phyloP scores from a whole-genome alignment of 2,888 invertebrate genomes.

The Cryptophagus acutangulus region DNA sequence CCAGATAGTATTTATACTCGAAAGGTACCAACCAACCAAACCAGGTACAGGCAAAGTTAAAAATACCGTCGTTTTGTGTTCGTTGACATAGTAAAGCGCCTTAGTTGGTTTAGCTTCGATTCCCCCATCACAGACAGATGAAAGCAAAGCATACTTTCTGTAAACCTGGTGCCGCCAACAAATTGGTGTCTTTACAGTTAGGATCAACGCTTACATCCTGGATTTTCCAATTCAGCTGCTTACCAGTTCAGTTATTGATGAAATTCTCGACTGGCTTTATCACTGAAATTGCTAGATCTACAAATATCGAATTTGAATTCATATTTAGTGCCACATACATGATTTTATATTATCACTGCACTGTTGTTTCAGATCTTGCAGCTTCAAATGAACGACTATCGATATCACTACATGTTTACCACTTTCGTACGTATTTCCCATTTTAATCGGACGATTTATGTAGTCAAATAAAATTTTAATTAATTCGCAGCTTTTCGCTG shows the following conservation, averaged over 20 bases:
- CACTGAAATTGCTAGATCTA: not conserved
- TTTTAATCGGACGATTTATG: too few species aligned
- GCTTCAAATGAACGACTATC: constrained; percentile 80
- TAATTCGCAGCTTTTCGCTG: too few species aligned
- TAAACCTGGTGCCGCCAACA: constrained; percentile 20
- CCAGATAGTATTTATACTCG: too few species aligned
- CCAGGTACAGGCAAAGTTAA: too few species aligned
- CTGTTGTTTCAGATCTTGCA: constrained; percentile 69
- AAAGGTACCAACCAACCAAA: too few species aligned
- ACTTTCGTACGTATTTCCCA: too few species aligned
- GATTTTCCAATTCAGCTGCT: constrained; percentile 15
- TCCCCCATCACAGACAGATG: constrained; percentile 12
- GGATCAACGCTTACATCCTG: constrained; percentile 18
- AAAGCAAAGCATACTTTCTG: constrained; percentile 22
- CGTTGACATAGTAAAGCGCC: constrained; percentile 24
- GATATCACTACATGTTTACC: constrained; percentile 78
- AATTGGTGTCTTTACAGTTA: constrained; percentile 24
- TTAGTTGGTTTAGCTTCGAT: constrained; percentile 26
- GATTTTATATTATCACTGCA: too few species aligned
- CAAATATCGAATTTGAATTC: too few species aligned
- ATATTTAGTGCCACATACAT: too few species aligned
- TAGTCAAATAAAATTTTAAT: too few species aligned
- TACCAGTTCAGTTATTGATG: constrained; percentile 1
- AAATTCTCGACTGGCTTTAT: constrained; percentile 2
- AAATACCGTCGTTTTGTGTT: constrained; percentile 24